A percentile compares a stretch with the other conserved stretches of the same genome.
phyloP scores from a whole-genome alignment of 2,797 vertebrate species.

The Coregonus ussuriensis region DNA sequence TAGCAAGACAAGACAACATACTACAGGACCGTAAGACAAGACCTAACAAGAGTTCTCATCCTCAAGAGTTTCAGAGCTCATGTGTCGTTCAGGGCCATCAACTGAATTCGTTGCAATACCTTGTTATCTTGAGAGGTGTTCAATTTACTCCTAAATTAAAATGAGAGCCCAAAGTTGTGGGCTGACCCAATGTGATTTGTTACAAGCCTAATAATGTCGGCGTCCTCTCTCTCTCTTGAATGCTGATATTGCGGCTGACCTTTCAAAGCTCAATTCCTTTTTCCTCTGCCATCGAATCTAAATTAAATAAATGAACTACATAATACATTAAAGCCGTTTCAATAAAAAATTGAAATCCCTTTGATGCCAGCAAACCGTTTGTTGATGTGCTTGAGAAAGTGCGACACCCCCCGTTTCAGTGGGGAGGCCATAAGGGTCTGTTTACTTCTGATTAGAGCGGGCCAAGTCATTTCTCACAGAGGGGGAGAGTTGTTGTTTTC shows the following conservation, averaged over 20 bases:
- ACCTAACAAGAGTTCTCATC: not conserved
- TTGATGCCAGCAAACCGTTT: constrained; percentile 54
- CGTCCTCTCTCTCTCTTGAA: constrained; percentile 34
- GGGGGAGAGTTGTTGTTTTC: constrained; percentile 31
- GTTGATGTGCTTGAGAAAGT: constrained; percentile 58
- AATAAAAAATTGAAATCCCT: constrained; percentile 66
- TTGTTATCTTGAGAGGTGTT: not conserved
- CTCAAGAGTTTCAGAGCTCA: not conserved
- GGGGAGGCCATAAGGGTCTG: constrained; percentile 48
- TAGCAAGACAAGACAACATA: not conserved
- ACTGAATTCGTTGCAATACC: not conserved
- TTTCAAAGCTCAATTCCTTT: constrained; percentile 62
- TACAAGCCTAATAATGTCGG: constrained; percentile 53
- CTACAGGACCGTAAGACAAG: not conserved
- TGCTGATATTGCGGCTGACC: constrained; percentile 58
- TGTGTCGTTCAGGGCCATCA: not conserved
- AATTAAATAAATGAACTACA: constrained; percentile 70
- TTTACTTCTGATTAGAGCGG: constrained; percentile 59
- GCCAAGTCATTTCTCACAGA: constrained; percentile 53
- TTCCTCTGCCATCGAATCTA: constrained; percentile 56
- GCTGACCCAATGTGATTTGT: constrained; percentile 49
- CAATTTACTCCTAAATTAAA: not conserved
- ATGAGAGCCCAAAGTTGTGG: not conserved
- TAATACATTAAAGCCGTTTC: constrained; percentile 65
- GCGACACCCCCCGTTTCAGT: constrained; percentile 28